Evolutionary conservation across 2,797 vertebrate species (phyloP), one percentile per base, ranked within the genome.

Genomic region (Carapus acus): DNA sequence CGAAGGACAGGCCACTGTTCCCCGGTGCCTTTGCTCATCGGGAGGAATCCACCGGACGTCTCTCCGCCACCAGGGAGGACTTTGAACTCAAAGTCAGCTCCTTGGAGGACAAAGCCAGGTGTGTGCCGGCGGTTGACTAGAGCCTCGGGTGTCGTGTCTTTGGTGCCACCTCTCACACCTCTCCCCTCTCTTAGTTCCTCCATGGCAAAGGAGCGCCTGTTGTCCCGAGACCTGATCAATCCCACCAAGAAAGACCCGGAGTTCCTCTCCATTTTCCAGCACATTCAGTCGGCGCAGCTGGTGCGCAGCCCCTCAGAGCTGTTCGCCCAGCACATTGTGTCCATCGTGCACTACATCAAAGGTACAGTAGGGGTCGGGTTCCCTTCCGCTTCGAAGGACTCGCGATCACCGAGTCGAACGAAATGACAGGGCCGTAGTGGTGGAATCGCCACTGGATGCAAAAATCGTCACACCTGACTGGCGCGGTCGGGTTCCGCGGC

Each of bases 331-430:
- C 96, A 99, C 70, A 94, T 98, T 46, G 96, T 99, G 85, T 95
- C 93, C 3, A 96, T 99, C 31, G 94, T 98, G 74, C 96, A 99
- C 69, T 96, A 97, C 31, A 96, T 99, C 54, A 94, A 96, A 96
- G 96, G 96, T 94, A 81, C 60, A 80, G 80, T 53, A 34, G 22
- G 51, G 44, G 8, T 13, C 15, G 19, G 49, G 31, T n/a, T 6
- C 6, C 1, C 1, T 27, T 20, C 20, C 3, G 2, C 22, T 19
- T 13, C 8, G 6, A 1, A 7, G 2, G 39, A 40, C 51, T 42
- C 17, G 3, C n/a, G n/a, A n/a, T n/a, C n/a, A n/a, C n/a, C n/a
- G n/a, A n/a, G n/a, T n/a, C n/a, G n/a, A n/a, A n/a, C n/a, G n/a
- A 2, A 21, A 11, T 7, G 16, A 9, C 33, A 13, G 29, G 48